Conservation (phyloP, 2,113 vertebrate species). For the Clinocottus analis region DNA sequence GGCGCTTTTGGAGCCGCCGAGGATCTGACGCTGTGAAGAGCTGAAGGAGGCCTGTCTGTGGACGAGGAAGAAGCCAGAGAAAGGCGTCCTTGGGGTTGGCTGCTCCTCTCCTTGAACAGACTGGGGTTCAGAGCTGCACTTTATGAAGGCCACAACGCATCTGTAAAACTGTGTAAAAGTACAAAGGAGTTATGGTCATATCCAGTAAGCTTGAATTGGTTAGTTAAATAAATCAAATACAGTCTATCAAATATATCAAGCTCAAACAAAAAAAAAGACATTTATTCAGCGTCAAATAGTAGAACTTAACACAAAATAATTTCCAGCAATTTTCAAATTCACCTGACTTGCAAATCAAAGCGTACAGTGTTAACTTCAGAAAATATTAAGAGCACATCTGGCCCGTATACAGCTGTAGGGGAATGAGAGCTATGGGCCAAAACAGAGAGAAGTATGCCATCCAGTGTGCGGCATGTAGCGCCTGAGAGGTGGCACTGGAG, state of each 20-base stretch:
- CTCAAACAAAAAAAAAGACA: background rate
- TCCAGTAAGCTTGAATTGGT: background rate
- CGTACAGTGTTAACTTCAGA: background rate
- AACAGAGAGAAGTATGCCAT: background rate
- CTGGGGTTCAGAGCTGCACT: slow-evolving; percentile 61
- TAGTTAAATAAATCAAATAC: background rate
- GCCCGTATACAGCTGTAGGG: background rate
- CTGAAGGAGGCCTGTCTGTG: slow-evolving; percentile 35
- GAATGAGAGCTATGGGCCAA: background rate
- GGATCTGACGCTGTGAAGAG: slow-evolving; percentile 22
- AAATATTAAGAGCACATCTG: background rate
- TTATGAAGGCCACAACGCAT: slow-evolving; percentile 76
- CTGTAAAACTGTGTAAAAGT: slow-evolving; percentile 70
- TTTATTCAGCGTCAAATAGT: too few species aligned
- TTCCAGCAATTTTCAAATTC: background rate
- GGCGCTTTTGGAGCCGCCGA: slow-evolving; percentile 2
- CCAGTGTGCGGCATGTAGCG: background rate
- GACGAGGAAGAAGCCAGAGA: slow-evolving; percentile 2
- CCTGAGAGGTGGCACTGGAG: background rate
- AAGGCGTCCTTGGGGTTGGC: background rate
- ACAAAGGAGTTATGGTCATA: too few species aligned
- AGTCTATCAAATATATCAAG: too few species aligned
- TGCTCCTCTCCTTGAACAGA: slow-evolving; percentile 44
- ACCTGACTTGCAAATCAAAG: background rate
- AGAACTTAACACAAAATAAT: too few species aligned